phyloP scores from a whole-genome alignment of 1,140 invertebrate genomes.

The Ooceraea biroi region DNA sequence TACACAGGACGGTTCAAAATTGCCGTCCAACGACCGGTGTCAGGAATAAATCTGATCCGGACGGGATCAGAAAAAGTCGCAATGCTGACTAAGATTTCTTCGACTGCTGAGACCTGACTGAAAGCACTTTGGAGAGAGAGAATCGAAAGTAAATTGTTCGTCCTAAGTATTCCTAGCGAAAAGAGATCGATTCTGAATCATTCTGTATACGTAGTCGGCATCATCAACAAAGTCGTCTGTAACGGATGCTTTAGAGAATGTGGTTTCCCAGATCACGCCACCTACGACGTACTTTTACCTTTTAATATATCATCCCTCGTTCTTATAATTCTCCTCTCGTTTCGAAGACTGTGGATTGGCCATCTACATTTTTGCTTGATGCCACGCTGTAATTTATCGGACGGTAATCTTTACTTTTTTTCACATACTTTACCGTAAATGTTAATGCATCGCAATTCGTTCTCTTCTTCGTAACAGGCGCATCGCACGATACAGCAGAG shows the following conservation, averaged over 20 bases:
- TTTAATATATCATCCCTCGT: constrained; percentile 19
- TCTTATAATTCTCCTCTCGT: constrained; percentile 17
- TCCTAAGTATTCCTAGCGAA: not conserved
- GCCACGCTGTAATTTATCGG: not conserved
- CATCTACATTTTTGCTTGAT: constrained; percentile 7
- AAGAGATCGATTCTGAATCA: not conserved
- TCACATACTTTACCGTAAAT: not conserved
- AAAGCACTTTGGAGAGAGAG: not conserved
- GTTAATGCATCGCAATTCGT: not conserved
- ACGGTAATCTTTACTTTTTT: not conserved
- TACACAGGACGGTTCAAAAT: constrained; percentile 10
- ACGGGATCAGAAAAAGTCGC: not conserved
- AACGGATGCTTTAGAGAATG: constrained; percentile 13
- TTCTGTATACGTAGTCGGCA: constrained; percentile 14
- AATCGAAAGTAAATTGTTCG: not conserved
- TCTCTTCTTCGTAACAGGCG: not conserved
- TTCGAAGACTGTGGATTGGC: not conserved
- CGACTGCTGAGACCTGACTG: not conserved
- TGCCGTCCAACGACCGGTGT: not conserved
- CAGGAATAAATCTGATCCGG: not conserved
- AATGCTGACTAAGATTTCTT: not conserved
- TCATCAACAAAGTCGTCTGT: not conserved
- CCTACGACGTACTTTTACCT: not conserved
- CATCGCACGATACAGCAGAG: not conserved
- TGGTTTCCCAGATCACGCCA: not conserved